Evolutionary conservation across 2,888 invertebrate genomes (phyloP).

Genomic region (Nomada flava): DNA sequence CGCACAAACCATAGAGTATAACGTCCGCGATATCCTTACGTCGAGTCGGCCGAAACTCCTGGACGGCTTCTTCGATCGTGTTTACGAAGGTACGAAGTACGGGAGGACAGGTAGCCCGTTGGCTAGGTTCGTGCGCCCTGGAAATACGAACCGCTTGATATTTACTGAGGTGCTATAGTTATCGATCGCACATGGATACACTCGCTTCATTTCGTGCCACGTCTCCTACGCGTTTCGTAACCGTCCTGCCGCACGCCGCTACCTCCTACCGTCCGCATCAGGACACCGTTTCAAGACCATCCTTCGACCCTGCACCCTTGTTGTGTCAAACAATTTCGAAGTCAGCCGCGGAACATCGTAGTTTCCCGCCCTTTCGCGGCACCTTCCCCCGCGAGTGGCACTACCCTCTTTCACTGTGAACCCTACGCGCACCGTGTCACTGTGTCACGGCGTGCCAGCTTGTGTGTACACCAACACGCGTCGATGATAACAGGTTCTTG

Average conservation of each 20-base stretch:
- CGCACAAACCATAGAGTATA: not conserved
- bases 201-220: conserved; percentile 68
- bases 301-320: not conserved
- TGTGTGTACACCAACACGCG: conserved; percentile 31
- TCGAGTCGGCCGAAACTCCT: conserved; percentile 23
- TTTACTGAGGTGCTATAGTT: conserved; percentile 65
- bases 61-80: conserved; percentile 36
- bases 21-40: conserved; percentile 35
- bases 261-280: not conserved
- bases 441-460: conserved; percentile 53
- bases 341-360: not conserved
- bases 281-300: not conserved
- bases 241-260: conserved; percentile 24
- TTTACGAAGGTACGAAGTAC: conserved; percentile 18
- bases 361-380: conserved; percentile 61
- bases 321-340: conserved; percentile 35
- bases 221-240: conserved; percentile 58
- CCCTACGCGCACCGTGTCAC: conserved; percentile 64
- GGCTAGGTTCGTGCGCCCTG: conserved; percentile 62
- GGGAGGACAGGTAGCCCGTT: conserved; percentile 41
- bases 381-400: conserved; percentile 13
- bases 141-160: conserved; percentile 59
- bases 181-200: conserved; percentile 66
- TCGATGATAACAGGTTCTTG: conserved; percentile 48
- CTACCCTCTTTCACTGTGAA: conserved; percentile 17